phyloP scores from a whole-genome alignment of 1,140 invertebrate species.

The Elysia chlorotica region DNA sequence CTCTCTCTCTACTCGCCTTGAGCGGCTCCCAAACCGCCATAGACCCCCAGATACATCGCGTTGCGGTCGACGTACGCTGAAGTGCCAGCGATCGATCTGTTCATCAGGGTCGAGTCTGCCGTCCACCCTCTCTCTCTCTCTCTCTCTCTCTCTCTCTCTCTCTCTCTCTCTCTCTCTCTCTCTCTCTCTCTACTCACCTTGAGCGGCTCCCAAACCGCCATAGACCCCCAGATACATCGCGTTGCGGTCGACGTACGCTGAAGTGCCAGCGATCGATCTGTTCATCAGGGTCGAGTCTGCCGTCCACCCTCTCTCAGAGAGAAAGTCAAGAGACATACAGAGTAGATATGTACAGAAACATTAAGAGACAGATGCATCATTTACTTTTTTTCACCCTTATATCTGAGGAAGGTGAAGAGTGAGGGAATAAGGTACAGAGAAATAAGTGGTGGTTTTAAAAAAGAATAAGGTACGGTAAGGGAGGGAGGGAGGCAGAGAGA shows the following conservation, averaged over 20 bases:
- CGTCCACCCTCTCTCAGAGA: too few species aligned
- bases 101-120: constrained; percentile 39
- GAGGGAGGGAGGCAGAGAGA: too few species aligned
- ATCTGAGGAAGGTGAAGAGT: too few species aligned
- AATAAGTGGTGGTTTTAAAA: too few species aligned
- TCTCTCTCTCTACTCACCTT: constrained; percentile 46
- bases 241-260: constrained; percentile 42
- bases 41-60: constrained; percentile 48
- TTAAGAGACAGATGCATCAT: too few species aligned
- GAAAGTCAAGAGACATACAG: too few species aligned
- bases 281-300: constrained; percentile 43
- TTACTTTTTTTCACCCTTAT: too few species aligned
- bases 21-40: constrained; percentile 49
- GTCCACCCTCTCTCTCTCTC: constrained; percentile 32
- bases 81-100: constrained; percentile 34
- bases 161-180: not conserved
- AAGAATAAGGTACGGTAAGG: too few species aligned
- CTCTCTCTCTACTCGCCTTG: constrained; percentile 56
- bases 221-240: constrained; percentile 51
- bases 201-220: constrained; percentile 48
- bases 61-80: constrained; percentile 43
- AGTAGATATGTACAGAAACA: too few species aligned
- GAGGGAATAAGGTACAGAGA: too few species aligned
- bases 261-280: constrained; percentile 33
- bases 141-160: not conserved